Evolutionary conservation across 2,888 invertebrate genomes (phyloP).

Genomic region (Prostheceraeus crozeri): DNA sequence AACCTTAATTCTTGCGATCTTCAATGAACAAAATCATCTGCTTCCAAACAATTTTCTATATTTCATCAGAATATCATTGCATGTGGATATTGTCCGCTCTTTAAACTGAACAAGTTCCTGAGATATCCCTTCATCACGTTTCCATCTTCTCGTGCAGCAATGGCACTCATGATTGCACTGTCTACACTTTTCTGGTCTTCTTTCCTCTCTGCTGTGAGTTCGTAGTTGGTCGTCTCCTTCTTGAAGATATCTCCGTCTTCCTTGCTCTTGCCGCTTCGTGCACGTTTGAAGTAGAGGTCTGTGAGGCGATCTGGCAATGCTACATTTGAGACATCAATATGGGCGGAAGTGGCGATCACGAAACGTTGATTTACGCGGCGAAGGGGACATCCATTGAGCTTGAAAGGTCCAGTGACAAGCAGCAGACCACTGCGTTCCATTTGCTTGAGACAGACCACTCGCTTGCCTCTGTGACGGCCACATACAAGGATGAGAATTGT

Average conservation of each 20-base stretch:
- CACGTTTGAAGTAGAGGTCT: slow-evolving; percentile 25
- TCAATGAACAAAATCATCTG: no score
- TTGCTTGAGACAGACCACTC: slow-evolving; percentile 82
- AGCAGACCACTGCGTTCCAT: slow-evolving; percentile 80
- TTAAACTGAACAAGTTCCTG: slow-evolving; percentile 80
- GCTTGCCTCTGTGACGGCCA: slow-evolving; percentile 81
- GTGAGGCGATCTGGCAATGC: slow-evolving; percentile 18
- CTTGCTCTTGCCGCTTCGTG: not conserved
- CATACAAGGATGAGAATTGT: slow-evolving; percentile 85
- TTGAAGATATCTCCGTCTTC: no score
- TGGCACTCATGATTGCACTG: slow-evolving; percentile 69
- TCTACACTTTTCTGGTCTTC: slow-evolving; percentile 68
- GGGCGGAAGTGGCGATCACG: slow-evolving; percentile 86
- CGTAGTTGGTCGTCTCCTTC: no score
- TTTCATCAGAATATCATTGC: slow-evolving; percentile 92
- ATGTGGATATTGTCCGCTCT: slow-evolving; percentile 90
- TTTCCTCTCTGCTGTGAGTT: slow-evolving; percentile 62
- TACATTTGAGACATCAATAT: slow-evolving; percentile 47
- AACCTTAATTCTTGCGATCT: no score
- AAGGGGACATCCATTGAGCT: slow-evolving; percentile 86
- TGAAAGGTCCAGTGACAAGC: slow-evolving; percentile 84
- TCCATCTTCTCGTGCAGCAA: slow-evolving; percentile 75
- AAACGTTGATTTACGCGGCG: slow-evolving; percentile 87
- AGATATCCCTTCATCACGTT: slow-evolving; percentile 81
- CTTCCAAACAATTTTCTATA: no score